Percentiles rank a stretch among this genome's conserved stretches.
Conservation (phyloP, 2,888 invertebrate genomes). For the Mellilla xanthometata region DNA sequence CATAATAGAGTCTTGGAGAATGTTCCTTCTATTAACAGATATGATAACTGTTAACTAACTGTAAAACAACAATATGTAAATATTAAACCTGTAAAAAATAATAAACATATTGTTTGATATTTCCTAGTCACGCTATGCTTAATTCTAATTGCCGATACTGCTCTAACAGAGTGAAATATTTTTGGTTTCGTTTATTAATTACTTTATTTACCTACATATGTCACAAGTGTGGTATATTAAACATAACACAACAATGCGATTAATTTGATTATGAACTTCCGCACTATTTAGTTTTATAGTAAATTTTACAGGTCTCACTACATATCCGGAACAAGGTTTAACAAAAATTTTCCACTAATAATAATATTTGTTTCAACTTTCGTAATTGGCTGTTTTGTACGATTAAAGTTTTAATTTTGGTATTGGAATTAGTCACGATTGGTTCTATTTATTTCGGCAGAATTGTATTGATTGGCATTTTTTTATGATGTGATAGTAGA, state of each 20-base stretch:
- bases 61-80: too few species aligned
- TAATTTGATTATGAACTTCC: constrained; percentile 47
- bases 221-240: background rate
- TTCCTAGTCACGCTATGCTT: too few species aligned
- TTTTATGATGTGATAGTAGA: constrained; percentile 7
- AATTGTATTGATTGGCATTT: constrained; percentile 30
- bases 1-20: too few species aligned
- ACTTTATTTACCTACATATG: too few species aligned
- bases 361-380: constrained; percentile 54
- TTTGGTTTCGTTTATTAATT: too few species aligned
- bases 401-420: constrained; percentile 37
- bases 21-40: too few species aligned
- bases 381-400: constrained; percentile 63
- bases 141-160: too few species aligned
- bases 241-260: background rate
- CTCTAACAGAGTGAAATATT: too few species aligned
- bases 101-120: too few species aligned
- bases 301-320: constrained; percentile 80
- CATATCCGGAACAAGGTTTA: constrained; percentile 80
- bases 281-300: constrained; percentile 78
- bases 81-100: too few species aligned
- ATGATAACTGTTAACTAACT: too few species aligned
- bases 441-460: constrained; percentile 34
- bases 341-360: constrained; percentile 46
- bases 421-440: constrained; percentile 33